Base-by-base conservation (phyloP, 2,797 vertebrate species). In the Sitta carolinensis region DNA sequence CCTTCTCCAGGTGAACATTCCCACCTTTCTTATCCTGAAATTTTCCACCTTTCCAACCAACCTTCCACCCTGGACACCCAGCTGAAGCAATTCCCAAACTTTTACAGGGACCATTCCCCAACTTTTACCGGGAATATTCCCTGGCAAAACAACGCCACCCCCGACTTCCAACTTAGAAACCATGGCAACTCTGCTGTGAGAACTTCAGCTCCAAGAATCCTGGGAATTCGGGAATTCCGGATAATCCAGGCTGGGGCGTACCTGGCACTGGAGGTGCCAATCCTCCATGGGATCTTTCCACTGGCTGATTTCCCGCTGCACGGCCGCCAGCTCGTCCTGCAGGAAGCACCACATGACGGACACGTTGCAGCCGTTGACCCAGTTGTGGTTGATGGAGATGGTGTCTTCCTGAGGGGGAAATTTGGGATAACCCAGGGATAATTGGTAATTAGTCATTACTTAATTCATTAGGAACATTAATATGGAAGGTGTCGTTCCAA, bases 381-480 rank as follows among this genome's bases (percentile, higher is more conserved):
- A 99, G 97, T 99, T 99, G 97, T 99, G 99, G 97, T 99, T 99
- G 89, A 99, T 98, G 74, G 99, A 99, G 91, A 99, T 99, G 13
- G 99, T 99, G 93, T 67, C 45, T 11, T 67, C 64, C 32, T 66
- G 63, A 34, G 63, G 32, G 17, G 23, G 34, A 66, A 26, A 5
- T 7, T 19, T 7, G 22, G 42, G 32, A 45, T 45, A 64, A n/a
- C 2, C 2, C 5, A 5, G 0, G 4, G 40, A 8, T 43, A 27
- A 34, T 27, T 21, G 22, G 5, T 9, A 2, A 23, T 63, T 22
- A 27, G 7, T 2, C 0, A 34, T 17, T 34, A 36, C 16, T 50
- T 43, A 0, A 2, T 8, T 70, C 34, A 36, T 8, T 25, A 16
- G 11, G 10, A 6, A 27, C 5, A 17, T 2, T 17, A 7, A 0